Conservation (phyloP, 2,888 invertebrate species). For the Noctua janthina region DNA sequence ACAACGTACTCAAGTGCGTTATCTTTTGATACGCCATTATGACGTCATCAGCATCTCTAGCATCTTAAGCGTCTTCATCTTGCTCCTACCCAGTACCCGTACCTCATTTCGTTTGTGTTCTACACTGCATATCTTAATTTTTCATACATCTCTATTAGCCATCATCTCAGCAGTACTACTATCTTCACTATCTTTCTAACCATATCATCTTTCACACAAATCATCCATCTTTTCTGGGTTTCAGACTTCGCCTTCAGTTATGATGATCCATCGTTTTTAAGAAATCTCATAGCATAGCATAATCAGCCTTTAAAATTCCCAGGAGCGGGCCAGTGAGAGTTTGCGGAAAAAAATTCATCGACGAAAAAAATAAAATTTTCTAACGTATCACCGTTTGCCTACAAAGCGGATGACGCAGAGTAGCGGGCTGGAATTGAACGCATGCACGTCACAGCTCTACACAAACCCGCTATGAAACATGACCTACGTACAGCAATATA, state of each 20-base stretch:
- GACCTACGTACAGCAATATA: slow-evolving; percentile 3
- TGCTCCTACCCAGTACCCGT: neutral
- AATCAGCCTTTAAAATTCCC: neutral
- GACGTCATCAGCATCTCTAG: too few relatives aligned
- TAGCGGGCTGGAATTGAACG: slow-evolving; percentile 40
- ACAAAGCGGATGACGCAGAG: slow-evolving; percentile 43
- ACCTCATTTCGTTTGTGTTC: neutral
- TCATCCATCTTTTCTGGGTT: neutral
- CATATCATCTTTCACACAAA: neutral
- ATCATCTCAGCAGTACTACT: neutral
- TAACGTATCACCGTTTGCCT: slow-evolving; percentile 40
- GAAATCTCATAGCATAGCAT: neutral
- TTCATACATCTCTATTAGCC: neutral
- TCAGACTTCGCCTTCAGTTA: neutral
- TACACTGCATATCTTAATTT: neutral
- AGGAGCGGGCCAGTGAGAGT: rapidly evolving
- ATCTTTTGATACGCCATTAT: too few relatives aligned
- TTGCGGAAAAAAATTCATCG: neutral
- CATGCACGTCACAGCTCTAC: slow-evolving; percentile 51
- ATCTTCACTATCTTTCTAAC: too few relatives aligned
- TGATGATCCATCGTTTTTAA: neutral
- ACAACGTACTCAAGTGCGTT: too few relatives aligned
- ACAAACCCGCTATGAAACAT: slow-evolving; percentile 17
- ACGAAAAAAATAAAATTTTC: slow-evolving; percentile 10
- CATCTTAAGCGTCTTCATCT: neutral